Base-by-base conservation (phyloP, 2,113 vertebrate species). In the Kryptolebias marmoratus region DNA sequence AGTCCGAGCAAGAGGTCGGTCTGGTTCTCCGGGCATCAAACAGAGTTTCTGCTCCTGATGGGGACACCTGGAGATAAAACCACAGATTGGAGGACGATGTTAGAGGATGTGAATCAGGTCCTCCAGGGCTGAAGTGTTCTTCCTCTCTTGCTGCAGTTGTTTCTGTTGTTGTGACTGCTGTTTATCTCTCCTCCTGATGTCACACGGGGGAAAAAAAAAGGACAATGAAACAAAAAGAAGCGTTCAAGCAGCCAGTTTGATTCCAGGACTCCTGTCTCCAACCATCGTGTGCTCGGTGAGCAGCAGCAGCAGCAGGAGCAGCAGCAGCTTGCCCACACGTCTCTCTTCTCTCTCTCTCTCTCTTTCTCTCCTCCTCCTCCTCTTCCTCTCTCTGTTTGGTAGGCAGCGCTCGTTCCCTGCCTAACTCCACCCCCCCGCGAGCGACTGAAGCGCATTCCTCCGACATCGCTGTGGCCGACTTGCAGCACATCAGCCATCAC, bases 381-480 rank as follows among this genome's bases (percentile, higher is more conserved):
- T 84, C 83, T 71, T 68, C 63, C 80, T 83, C 79, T 74, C 78
- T 79, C 77, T 89, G 86, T 86, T 92, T 91, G 84, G 88, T 87
- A 93, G 88, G 87, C 92, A 90, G 85, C 75, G 12, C 91, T 92
- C 91, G 87, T 90, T 81, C 90, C 81, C 83, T 87, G 82, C 72
- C 72, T 88, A 71, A 84, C 93, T 88, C 92, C 93, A 49, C 92
- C 94, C 86, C 22, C 85, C 89, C 30, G 73, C 78, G 61, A 67
- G 76, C 85, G 88, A 91, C 89, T 89, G 86, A 88, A 84, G 86
- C 89, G 86, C 90, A 89, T 90, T 92, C 89, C 88, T 87, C 86
- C 87, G 65, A 69, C 14, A 39, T 59, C 73, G 68, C 66, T 61
- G 85, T 78, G 61, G 49, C 82, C 45, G 79, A 86, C 83, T 56